A percentile compares a stretch with the other conserved stretches of the same genome.
These are phyloP conservation scores for Archaeoteleia sp. DNA, from an alignment of 2,888 invertebrate species.

Conservation along the genomic window DNA sequence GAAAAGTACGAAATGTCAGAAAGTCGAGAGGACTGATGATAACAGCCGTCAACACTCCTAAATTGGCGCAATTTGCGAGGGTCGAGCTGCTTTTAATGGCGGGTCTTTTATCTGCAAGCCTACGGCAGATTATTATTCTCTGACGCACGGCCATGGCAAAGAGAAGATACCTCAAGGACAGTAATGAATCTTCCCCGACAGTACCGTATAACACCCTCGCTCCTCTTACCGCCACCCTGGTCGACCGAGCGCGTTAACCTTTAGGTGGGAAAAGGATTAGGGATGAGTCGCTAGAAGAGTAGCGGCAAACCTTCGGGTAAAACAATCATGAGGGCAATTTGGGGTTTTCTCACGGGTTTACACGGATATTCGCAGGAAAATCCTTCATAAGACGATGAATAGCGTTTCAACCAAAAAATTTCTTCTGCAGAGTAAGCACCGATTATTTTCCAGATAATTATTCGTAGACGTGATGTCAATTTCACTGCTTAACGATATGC, in stretches of 20 bases:
- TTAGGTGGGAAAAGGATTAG: conserved; percentile 34
- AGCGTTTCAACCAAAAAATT: too few species aligned
- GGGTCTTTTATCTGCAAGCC: conserved; percentile 68
- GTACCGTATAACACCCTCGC: conserved; percentile 35
- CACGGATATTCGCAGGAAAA: conserved; percentile 12
- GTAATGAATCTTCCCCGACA: conserved; percentile 64
- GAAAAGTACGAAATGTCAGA: conserved; percentile 11
- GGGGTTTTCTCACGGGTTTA: conserved; percentile 41
- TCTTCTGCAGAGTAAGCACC: too few species aligned
- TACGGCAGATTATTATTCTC: conserved; percentile 70
- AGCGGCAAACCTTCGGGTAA: conserved; percentile 34
- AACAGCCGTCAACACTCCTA: conserved; percentile 63
- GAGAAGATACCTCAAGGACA: conserved; percentile 64
- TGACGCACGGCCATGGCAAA: conserved; percentile 58
- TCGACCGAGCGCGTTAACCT: conserved; percentile 40
- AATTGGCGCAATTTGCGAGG: conserved; percentile 61
- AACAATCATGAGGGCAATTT: conserved; percentile 50
- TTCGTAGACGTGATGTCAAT: too few species aligned
- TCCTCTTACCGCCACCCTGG: conserved; percentile 41
- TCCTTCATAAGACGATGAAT: too few species aligned
- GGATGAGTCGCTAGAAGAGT: conserved; percentile 27
- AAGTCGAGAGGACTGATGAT: conserved; percentile 52
- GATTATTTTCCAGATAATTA: too few species aligned
- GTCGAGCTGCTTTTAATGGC: conserved; percentile 53
- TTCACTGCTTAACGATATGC: too few species aligned